Evolutionary conservation across 2,888 invertebrate genomes (phyloP).

Genomic region (Caenorhabditis sp.): DNA sequence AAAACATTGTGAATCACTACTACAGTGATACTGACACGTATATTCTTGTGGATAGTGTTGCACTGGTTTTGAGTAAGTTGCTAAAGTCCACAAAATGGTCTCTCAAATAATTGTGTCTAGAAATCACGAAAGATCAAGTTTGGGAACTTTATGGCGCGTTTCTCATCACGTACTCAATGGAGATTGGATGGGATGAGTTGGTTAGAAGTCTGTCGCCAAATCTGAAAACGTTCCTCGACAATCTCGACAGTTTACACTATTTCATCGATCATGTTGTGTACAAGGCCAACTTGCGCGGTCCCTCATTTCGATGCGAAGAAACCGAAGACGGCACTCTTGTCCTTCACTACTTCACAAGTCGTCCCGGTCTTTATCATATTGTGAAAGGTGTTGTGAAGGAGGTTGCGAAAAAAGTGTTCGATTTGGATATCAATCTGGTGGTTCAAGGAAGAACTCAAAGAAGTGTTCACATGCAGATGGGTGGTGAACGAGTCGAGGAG

Average conservation of each 20-base stretch:
- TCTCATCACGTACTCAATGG: conserved; percentile 64
- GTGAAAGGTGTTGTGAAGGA: conserved; percentile 92
- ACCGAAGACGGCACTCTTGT: conserved; percentile 87
- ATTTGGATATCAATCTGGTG: conserved; percentile 88
- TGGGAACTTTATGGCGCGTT: conserved; percentile 66
- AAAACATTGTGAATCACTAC: conserved; percentile 63
- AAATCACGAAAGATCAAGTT: conserved; percentile 57
- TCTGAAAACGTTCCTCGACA: conserved; percentile 84
- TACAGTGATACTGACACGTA: conserved; percentile 62
- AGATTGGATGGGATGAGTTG: conserved; percentile 65
- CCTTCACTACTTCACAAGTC: conserved; percentile 92
- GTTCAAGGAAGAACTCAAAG: conserved; percentile 84
- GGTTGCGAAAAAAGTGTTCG: conserved; percentile 89
- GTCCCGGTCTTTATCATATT: conserved; percentile 90
- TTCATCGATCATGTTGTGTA: conserved; percentile 65
- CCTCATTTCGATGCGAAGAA: conserved; percentile 91
- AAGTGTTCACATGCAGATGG: conserved; percentile 60
- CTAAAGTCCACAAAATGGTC: not conserved
- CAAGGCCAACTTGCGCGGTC: conserved; percentile 72
- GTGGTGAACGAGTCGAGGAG: conserved; percentile 57
- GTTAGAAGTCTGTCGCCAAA: conserved; percentile 60
- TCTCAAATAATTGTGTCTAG: conserved; percentile 27
- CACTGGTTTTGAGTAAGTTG: conserved; percentile 16
- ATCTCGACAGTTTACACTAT: conserved; percentile 87
- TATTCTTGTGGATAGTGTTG: conserved; percentile 54